Base-by-base conservation (phyloP, 2,888 invertebrate genomes). In the Pediacus dermestoides region DNA sequence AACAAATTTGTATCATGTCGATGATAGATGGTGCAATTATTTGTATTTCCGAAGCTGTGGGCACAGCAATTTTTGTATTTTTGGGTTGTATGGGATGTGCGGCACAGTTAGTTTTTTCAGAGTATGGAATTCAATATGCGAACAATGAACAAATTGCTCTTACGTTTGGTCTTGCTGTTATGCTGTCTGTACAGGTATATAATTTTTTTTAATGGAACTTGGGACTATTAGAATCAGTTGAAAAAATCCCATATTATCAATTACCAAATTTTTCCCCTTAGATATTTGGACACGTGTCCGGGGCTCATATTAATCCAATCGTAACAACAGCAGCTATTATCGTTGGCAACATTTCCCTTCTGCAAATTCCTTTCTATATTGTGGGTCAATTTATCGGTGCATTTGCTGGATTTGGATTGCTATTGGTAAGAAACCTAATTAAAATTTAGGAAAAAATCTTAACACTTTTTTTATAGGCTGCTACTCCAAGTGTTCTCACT, bases 271-370 rank as follows among this genome's bases (percentile, higher is more conserved):
- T 38, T 13, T 52, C 72, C 70, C 32, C 68, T n/a, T n/a, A 82
- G 76, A 78, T 79, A 40, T 82, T 85, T 46, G 87, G 84, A 3
- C 86, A 86, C 58, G 74, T 88, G 27, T 87, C 87, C 16, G 85
- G 84, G 23, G 81, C 85, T 0, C 85, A 84, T 57, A 72, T 88
- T 58, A 88, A 88, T 64, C 88, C 88, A 0, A 76, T 81, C 0
- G 82, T 88, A 1, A 84, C 87, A 0, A 64, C 83, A n/a, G 80
- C 80, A 0, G 77, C 85, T 0, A 70, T 77, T 2, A 67, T 82
- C n/a, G 71, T 78, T 56, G 81, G 81, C 0, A 67, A 71, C 21
- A 73, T 76, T 41, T 70, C 79, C 2, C 53, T 78, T 3, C 56
- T 67, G 11, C 66, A 74, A 18, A 80, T 78, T 1, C 67, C 77